Evolutionary conservation across 2,113 vertebrate species (phyloP).

Genomic region (Lanius collurio): DNA sequence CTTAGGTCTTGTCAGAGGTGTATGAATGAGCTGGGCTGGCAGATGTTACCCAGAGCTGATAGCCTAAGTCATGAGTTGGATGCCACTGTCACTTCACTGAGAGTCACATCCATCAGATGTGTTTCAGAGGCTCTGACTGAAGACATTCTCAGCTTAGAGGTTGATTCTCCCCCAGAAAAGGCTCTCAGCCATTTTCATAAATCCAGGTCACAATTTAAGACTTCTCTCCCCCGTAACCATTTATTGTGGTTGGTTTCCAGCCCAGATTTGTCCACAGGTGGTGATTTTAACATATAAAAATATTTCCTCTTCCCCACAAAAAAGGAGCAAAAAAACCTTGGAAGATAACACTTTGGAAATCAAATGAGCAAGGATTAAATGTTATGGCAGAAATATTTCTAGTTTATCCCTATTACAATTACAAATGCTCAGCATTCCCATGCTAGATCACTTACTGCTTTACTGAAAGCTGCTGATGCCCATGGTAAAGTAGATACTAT

Average conservation of each 20-base stretch:
- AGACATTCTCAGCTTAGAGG: not conserved
- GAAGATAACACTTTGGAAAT: not conserved
- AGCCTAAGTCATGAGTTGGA: not conserved
- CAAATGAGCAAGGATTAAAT: not conserved
- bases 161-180: not conserved
- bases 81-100: not conserved
- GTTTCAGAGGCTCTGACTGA: not conserved
- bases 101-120: not conserved
- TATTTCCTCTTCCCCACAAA: not conserved
- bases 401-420: not conserved
- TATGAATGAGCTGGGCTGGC: not conserved
- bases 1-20: not conserved
- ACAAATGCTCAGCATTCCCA: not conserved
- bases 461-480: not conserved
- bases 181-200: constrained; percentile 12
- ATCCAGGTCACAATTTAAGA: not conserved
- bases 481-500: not conserved
- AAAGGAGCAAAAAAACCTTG: not conserved
- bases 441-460: not conserved
- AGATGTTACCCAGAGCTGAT: not conserved
- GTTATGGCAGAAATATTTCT: not conserved
- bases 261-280: constrained; percentile 21
- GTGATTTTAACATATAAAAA: constrained; percentile 11
- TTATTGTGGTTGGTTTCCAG: constrained; percentile 22
- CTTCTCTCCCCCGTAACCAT: not conserved